A percentile compares a stretch with the other conserved stretches of the same genome.
Conservation (phyloP, 2,888 invertebrate genomes). For the Latrodectus hesperus region DNA sequence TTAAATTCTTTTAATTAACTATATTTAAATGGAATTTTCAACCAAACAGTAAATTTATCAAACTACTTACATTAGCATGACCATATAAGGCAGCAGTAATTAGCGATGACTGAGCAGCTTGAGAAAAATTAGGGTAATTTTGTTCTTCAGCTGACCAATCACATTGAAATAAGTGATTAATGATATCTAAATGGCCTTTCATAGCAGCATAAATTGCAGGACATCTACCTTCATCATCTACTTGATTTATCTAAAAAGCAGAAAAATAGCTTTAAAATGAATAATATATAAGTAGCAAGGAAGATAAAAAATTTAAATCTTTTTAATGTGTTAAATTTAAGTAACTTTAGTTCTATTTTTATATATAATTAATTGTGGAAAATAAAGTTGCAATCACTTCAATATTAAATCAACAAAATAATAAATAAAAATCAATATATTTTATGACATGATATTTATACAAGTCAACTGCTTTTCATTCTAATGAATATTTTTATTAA, state of each 20-base stretch:
- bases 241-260: constrained; percentile 74
- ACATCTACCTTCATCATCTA: constrained; percentile 78
- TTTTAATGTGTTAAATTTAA: too few relatives aligned
- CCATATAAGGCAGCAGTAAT: constrained; percentile 92
- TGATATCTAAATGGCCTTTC: constrained; percentile 89
- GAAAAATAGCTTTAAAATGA: neutral
- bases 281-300: too few relatives aligned
- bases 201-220: constrained; percentile 93
- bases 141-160: constrained; percentile 81
- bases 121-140: constrained; percentile 81
- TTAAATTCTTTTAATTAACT: neutral
- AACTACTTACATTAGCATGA: constrained; percentile 80
- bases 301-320: too few relatives aligned
- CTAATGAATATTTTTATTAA: too few relatives aligned
- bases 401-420: too few relatives aligned
- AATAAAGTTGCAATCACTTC: too few relatives aligned
- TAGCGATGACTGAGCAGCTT: constrained; percentile 90
- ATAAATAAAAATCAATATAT: too few relatives aligned
- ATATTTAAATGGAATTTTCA: neutral
- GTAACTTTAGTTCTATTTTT: too few relatives aligned
- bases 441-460: too few relatives aligned
- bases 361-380: too few relatives aligned
- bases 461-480: too few relatives aligned
- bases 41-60: neutral
- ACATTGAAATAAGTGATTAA: constrained; percentile 90